These are phyloP conservation scores for Meteorus colon DNA, from an alignment of 2,888 invertebrate genomes.

Conservation along the genomic window DNA sequence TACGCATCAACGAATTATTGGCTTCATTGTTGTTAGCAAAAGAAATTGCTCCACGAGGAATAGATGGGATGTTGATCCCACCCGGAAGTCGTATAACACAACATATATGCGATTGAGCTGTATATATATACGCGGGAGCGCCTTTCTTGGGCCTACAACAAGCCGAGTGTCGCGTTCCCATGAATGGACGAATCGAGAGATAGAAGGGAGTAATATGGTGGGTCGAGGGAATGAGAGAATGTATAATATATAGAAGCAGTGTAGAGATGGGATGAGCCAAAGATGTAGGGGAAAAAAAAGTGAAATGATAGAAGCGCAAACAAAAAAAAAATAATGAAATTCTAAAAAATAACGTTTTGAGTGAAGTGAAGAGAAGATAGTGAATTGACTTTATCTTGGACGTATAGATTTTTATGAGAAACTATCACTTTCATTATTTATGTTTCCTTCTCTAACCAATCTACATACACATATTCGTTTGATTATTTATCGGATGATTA, in stretches of 20 bases:
- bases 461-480: background rate
- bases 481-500: background rate
- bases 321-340: constrained; percentile 2
- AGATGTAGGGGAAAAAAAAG: background rate
- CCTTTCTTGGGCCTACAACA: constrained; percentile 39
- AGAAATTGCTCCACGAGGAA: constrained; percentile 15
- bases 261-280: background rate
- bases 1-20: background rate
- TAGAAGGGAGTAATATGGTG: background rate
- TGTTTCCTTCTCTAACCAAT: background rate
- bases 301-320: constrained; percentile 15
- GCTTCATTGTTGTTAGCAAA: constrained; percentile 1
- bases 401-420: background rate
- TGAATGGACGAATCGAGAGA: constrained; percentile 40
- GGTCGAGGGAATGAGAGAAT: constrained; percentile 4
- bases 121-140: constrained; percentile 17
- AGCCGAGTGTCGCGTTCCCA: constrained; percentile 43
- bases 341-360: background rate
- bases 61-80: constrained; percentile 36
- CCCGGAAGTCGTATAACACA: constrained; percentile 40
- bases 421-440: constrained; percentile 5
- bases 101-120: constrained; percentile 24
- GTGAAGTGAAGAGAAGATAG: background rate
- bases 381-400: constrained; percentile 7
- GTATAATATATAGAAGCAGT: background rate